Evolutionary conservation across 2,113 vertebrate genomes (phyloP), one percentile per base, ranked within the genome.

Genomic region (Lamprologus ornatipinnis): DNA sequence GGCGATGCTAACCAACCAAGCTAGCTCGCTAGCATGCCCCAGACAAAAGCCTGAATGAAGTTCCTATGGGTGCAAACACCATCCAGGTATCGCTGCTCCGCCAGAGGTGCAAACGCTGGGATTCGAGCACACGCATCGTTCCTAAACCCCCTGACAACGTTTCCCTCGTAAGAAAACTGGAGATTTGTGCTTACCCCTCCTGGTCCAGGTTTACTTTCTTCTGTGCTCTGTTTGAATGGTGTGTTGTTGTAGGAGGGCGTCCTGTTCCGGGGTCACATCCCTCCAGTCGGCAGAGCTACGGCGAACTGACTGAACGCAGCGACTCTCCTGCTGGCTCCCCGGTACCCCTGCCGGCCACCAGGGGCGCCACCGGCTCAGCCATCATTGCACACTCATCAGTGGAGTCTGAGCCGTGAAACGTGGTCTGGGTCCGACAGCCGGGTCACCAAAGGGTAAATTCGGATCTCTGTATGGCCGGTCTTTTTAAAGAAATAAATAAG

Each of bases 211-310:
- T 95, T 96, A 95, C 94, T 95, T 94, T 96, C 89, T 95, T 93
- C 93, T 94, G 91, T 94, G 94, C 92, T 94, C 85, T 95, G 93
- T 96, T 95, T 96, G 96, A 96, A 96, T 95, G 95, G 92, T 90
- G 95, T 96, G 95, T 96, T 96, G 93, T 95, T 96, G 93, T 95
- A 91, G 92, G 92, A 95, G 95, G 94, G 94, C 93, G 95, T 97
- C 95, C 96, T 96, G 96, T 97, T 97, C 96, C 96, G 96, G 96
- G 96, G 96, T 97, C 97, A 97, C 97, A 97, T 97, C 96, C 96
- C 96, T 96, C 96, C 96, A 95, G 96, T 95, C 94, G 93, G 94
- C 91, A 78, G 80, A 92, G 95, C 95, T 92, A 80, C 91, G 90
- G 89, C 86, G 94, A 83, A 93, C 93, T 93, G 94, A 94, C 86